These are phyloP conservation scores for Prosopocoilus inquinatus DNA, from an alignment of 2,888 invertebrate species.

Conservation along the genomic window DNA sequence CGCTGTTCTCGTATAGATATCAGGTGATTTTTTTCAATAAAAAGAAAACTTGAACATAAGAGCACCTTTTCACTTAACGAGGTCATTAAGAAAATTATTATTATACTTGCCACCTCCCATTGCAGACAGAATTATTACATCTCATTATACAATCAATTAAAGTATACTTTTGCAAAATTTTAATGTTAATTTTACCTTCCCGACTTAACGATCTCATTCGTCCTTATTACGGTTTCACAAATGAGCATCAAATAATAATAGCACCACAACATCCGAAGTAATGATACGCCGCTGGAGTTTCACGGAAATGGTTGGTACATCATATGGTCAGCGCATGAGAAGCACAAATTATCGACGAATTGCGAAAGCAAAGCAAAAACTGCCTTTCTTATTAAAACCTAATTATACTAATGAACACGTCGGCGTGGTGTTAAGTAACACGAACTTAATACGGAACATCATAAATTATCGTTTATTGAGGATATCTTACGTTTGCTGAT, in stretches of 20 bases:
- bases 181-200: neutral
- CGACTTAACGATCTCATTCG: no score
- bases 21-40: no score
- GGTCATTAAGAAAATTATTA: no score
- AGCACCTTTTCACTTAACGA: no score
- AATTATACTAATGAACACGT: constrained; percentile 26
- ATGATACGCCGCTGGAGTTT: neutral
- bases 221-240: neutral
- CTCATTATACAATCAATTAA: no score
- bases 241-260: neutral
- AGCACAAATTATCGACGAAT: neutral
- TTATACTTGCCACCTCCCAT: no score
- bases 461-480: neutral
- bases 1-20: no score
- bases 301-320: neutral
- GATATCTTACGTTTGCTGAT: neutral
- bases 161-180: neutral
- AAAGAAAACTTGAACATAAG: no score
- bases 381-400: constrained; percentile 24
- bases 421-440: constrained; percentile 12
- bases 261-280: neutral
- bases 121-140: no score
- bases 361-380: constrained; percentile 1
- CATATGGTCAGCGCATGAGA: neutral
- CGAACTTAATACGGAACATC: neutral